Evolutionary conservation across 2,113 vertebrate genomes (phyloP).

Genomic region (Pleuronectes platessa): DNA sequence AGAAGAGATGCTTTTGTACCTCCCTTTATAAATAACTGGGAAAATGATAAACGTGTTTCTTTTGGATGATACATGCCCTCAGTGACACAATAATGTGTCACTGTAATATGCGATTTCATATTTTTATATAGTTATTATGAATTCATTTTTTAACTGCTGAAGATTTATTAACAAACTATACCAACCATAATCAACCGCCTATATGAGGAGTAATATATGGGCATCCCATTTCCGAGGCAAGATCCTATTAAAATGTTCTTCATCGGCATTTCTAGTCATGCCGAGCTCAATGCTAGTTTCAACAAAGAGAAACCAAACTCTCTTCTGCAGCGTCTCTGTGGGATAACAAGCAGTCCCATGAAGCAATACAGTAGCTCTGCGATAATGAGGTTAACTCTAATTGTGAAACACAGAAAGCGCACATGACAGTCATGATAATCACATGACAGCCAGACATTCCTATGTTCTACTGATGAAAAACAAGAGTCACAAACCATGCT

Average conservation of each 20-base stretch:
- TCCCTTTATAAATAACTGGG: conserved; percentile 6
- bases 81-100: background rate
- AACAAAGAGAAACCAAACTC: conserved; percentile 13
- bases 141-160: background rate
- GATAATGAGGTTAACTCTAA: conserved; percentile 31
- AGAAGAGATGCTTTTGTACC: conserved; percentile 46
- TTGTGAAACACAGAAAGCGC: conserved; percentile 18
- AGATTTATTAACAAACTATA: conserved; percentile 2
- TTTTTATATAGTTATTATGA: background rate
- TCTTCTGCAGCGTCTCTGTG: conserved; percentile 25
- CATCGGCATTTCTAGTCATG: conserved; percentile 36
- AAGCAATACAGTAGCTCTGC: background rate
- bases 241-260: conserved; percentile 47
- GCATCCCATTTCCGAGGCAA: background rate
- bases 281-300: conserved; percentile 25
- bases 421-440: conserved; percentile 13
- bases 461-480: conserved; percentile 6
- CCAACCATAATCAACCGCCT: background rate
- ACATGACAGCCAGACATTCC: conserved; percentile 3
- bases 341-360: conserved; percentile 35
- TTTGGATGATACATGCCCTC: background rate
- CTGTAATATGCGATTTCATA: background rate
- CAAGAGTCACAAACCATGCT: conserved; percentile 2
- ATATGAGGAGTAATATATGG: conserved; percentile 15
- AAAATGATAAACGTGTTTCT: conserved; percentile 10